phyloP scores from a whole-genome alignment of 2,797 vertebrate genomes.

The Valencia hispanica region DNA sequence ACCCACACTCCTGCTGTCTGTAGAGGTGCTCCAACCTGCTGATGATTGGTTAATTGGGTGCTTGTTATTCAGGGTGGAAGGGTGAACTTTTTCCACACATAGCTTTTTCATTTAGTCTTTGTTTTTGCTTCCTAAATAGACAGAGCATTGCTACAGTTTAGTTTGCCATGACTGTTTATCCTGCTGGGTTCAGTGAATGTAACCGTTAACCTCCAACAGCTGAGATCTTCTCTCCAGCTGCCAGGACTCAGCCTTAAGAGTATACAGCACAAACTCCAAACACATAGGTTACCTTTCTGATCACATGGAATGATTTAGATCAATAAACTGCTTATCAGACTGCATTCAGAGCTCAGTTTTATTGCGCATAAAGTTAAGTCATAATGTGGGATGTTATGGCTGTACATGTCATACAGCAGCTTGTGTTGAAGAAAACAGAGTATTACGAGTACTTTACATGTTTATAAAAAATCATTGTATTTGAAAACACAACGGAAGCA shows the following conservation, averaged over 20 bases:
- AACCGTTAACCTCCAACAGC: conserved; percentile 31
- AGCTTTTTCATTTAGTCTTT: background rate
- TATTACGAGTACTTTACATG: conserved; percentile 44
- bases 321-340: conserved; percentile 6
- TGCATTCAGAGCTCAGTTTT: background rate
- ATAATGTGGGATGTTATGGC: background rate
- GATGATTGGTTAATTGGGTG: background rate
- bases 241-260: no score
- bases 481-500: conserved; percentile 47
- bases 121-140: background rate
- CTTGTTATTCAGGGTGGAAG: background rate
- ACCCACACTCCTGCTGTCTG: background rate
- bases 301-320: conserved; percentile 1
- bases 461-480: conserved; percentile 52
- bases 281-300: background rate
- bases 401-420: background rate
- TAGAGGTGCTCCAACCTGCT: background rate
- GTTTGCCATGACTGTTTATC: background rate
- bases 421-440: conserved; percentile 13
- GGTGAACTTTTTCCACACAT: background rate
- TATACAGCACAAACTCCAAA: no score
- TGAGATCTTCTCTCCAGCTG: no score
- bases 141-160: background rate
- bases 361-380: conserved; percentile 6
- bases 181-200: background rate